phyloP scores from a whole-genome alignment of 2,797 vertebrate species.

The Mormyrops attenuatus region DNA sequence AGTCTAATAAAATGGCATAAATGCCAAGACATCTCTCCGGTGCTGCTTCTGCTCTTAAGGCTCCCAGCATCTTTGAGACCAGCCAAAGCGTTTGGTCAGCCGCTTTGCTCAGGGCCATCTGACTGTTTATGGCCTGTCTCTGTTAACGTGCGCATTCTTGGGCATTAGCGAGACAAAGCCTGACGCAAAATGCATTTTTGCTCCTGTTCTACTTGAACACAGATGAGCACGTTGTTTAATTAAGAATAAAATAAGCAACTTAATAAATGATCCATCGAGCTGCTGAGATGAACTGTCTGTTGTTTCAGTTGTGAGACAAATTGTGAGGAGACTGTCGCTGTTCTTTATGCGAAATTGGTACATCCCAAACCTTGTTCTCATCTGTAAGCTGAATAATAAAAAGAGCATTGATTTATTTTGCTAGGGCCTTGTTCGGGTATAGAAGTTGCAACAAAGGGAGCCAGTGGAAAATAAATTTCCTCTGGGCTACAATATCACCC shows the following conservation, averaged over 20 bases:
- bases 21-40: not conserved
- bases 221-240: not conserved
- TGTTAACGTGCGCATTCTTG: not conserved
- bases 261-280: not conserved
- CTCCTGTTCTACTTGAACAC: not conserved
- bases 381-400: not conserved
- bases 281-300: not conserved
- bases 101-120: not conserved
- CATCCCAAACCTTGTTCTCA: not conserved
- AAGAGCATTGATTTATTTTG: not conserved
- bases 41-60: not conserved
- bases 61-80: not conserved
- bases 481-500: not conserved
- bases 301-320: not conserved
- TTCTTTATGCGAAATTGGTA: not conserved
- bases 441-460: not conserved
- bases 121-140: not conserved
- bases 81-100: not conserved
- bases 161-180: not conserved
- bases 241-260: not conserved
- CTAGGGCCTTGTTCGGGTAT: not conserved
- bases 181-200: too few species aligned
- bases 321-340: not conserved
- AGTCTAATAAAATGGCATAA: not conserved
- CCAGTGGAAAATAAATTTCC: conserved; percentile 14